Conservation (phyloP, 2,113 vertebrate genomes). For the Sander lucioperca region DNA sequence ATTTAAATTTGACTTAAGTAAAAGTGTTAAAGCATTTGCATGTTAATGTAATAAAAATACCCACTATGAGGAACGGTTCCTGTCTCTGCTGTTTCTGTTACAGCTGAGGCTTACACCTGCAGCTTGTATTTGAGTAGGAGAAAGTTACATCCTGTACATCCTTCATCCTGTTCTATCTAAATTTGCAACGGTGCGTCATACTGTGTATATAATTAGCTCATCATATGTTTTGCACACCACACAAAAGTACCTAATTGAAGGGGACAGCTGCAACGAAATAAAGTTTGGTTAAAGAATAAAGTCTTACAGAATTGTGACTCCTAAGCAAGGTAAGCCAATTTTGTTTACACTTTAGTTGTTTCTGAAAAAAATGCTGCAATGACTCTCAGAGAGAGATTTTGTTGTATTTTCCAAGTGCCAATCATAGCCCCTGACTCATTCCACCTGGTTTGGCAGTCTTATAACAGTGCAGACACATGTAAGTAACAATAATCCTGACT, state of each 20-base stretch:
- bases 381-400: conserved; percentile 26
- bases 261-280: background rate
- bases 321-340: conserved; percentile 28
- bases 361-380: conserved; percentile 14
- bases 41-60: conserved; percentile 14
- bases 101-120: background rate
- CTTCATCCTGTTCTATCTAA: no score
- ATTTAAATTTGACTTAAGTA: background rate
- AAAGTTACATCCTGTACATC: background rate
- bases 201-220: background rate
- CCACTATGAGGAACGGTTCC: background rate
- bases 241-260: background rate
- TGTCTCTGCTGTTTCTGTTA: conserved; percentile 14
- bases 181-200: background rate
- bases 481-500: conserved; percentile 49
- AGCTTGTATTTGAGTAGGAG: background rate
- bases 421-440: conserved; percentile 51
- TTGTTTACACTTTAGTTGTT: conserved; percentile 38
- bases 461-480: conserved; percentile 43
- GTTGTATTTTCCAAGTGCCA: conserved; percentile 47
- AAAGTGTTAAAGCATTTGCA: conserved; percentile 13
- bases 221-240: background rate
- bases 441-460: conserved; percentile 20
- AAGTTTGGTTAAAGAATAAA: background rate
- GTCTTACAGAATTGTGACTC: background rate